Base-by-base conservation (phyloP, 1,140 invertebrate species). In the Zaprionus ornatus region DNA sequence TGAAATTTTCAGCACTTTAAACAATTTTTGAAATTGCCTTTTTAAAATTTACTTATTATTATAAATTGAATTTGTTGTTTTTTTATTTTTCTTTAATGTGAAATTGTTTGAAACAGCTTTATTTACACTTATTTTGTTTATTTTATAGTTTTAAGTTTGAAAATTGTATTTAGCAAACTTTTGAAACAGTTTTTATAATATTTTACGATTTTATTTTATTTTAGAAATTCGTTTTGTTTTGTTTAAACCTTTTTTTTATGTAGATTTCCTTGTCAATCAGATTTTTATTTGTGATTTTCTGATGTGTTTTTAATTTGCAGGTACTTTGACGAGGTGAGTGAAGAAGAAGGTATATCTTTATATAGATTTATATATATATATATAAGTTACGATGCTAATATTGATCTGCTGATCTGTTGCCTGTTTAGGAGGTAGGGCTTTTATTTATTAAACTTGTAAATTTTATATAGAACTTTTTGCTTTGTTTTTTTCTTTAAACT, bases 261-360 rank as follows among this genome's bases (percentile, higher is more conserved):
- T 40, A 54, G 35, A 63, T 12, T 29, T 65, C 25, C 19, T 65
- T 25, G 21, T 35, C 13, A 54, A 64, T 50, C 17, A 23, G 17
- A 25, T 54, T 64, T 54, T n/a, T 17, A 3, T 32, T 15, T 54
- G 52, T 55, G 40, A 27, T 57, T 67, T 63, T 70, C 37, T 61
- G 27, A 69, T 68, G 48, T 66, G 32, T 74, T 75, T 37, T 56
- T 71, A 63, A 61, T 74, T 66, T 72, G 71, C 78, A 90, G 86
- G 81, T 90, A 88, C 85, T 86, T 90, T 82, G 79, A 76, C 84
- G 85, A 85, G 85, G 80, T 81, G 82, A 85, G 71, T 80, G 73
- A 10, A 32, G 29, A 32, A 88, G 78, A 81, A 84, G 71, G 80
- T 78, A 61, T 77, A 62, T 55, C 59, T 71, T 50, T 57, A 64